Percentiles rank a stretch among this genome's conserved stretches.
phyloP scores from a whole-genome alignment of 2,888 invertebrate genomes.

The Phaedon cochleariae region DNA sequence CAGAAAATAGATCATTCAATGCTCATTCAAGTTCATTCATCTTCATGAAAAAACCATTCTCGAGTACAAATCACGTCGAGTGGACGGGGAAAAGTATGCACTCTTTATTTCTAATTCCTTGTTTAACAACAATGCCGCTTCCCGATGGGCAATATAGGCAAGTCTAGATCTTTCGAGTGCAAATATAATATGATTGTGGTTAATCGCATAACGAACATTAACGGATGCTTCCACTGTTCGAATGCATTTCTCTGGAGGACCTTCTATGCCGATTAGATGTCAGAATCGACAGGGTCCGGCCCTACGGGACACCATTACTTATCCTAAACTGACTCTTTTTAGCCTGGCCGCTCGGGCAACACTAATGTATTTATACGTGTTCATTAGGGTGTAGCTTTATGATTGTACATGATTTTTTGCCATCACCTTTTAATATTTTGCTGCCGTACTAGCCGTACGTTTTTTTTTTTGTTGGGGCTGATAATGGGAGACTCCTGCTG shows the following conservation, averaged over 20 bases:
- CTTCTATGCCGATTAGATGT: constrained; percentile 30
- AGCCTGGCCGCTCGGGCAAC: constrained; percentile 57
- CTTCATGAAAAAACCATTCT: not conserved
- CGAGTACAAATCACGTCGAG: constrained; percentile 21
- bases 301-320: constrained; percentile 60
- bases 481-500: constrained; percentile 15
- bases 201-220: constrained; percentile 62
- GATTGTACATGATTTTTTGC: constrained; percentile 43
- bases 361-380: constrained; percentile 58
- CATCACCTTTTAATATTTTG: constrained; percentile 44
- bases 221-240: constrained; percentile 59
- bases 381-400: constrained; percentile 46
- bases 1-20: no score
- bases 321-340: constrained; percentile 63
- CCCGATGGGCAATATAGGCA: constrained; percentile 42
- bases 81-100: constrained; percentile 25
- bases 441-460: constrained; percentile 12
- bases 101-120: constrained; percentile 46
- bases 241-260: constrained; percentile 43
- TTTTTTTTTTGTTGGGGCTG: constrained; percentile 3
- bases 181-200: constrained; percentile 61
- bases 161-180: constrained; percentile 45
- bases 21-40: not conserved
- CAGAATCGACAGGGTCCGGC: constrained; percentile 51
- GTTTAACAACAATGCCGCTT: constrained; percentile 48